These are phyloP conservation scores for Thripadectes ignobilis DNA, from an alignment of 2,797 vertebrate species.

Conservation along the genomic window DNA sequence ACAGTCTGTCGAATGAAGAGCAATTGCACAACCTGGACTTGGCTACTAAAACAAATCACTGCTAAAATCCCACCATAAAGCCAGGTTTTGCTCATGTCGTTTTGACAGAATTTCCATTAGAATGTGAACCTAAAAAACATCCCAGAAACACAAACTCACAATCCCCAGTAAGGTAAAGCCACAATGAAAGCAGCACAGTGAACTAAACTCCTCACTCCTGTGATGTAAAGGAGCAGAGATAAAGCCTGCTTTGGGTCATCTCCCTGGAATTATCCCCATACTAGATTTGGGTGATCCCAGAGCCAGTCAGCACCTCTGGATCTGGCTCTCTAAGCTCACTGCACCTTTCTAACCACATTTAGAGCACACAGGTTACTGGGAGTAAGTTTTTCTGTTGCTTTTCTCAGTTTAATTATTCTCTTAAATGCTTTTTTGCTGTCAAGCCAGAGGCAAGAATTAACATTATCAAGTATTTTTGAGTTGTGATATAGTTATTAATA, in stretches of 20 bases:
- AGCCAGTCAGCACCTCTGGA: not conserved
- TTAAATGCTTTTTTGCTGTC: not conserved
- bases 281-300: not conserved
- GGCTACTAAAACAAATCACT: constrained; percentile 11
- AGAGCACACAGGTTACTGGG: not conserved
- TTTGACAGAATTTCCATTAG: not conserved
- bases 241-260: not conserved
- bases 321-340: not conserved
- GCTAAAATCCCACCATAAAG: not conserved
- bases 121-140: not conserved
- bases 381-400: not conserved
- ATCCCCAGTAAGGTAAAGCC: not conserved
- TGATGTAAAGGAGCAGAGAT: not conserved
- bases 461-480: not conserved
- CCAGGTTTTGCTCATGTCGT: not conserved
- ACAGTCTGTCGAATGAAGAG: not conserved
- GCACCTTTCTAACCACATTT: not conserved
- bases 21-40: not conserved
- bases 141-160: not conserved
- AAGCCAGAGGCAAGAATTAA: constrained; percentile 20
- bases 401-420: not conserved
- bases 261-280: not conserved
- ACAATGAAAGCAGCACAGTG: not conserved
- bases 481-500: not conserved
- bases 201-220: not conserved